Percentiles rank a stretch among this genome's conserved stretches.
These are phyloP conservation scores for Drosophila leontia DNA, from an alignment of 1,140 invertebrate genomes.

Conservation along the genomic window DNA sequence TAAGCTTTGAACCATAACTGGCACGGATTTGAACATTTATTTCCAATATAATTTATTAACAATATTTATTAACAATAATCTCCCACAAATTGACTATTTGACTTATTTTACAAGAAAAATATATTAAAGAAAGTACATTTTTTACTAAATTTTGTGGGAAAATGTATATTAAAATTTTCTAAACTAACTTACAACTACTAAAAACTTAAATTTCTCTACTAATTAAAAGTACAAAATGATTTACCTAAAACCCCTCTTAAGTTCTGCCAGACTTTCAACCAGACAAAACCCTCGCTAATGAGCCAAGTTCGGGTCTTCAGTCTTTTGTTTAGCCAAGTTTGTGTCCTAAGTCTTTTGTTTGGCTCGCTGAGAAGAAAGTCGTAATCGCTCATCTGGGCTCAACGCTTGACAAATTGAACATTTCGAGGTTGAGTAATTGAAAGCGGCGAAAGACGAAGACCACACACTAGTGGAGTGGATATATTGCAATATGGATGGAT, in stretches of 20 bases:
- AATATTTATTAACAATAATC: no score
- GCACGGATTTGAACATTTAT: no score
- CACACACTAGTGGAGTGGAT: neutral
- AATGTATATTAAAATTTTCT: neutral
- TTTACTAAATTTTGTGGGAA: neutral
- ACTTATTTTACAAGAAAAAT: no score
- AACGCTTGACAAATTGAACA: conserved; percentile 46
- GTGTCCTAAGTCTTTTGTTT: conserved; percentile 64
- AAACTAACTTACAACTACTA: neutral
- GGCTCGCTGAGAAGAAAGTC: conserved; percentile 32
- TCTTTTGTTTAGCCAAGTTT: conserved; percentile 51
- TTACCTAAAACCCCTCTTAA: neutral
- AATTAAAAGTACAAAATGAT: neutral
- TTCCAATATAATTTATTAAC: no score
- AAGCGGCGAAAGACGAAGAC: conserved; percentile 35
- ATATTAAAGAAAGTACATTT: no score
- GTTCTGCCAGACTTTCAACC: conserved; percentile 20
- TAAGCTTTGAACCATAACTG: neutral
- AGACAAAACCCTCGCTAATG: conserved; percentile 28
- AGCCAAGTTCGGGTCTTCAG: conserved; percentile 53
- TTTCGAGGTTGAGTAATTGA: conserved; percentile 53
- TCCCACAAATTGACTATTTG: no score
- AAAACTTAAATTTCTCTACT: conserved; percentile 19
- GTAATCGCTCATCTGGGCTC: conserved; percentile 27
- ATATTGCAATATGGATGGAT: neutral